These are phyloP conservation scores for Meandrusa payeni DNA, from an alignment of 2,888 invertebrate genomes.

Conservation along the genomic window DNA sequence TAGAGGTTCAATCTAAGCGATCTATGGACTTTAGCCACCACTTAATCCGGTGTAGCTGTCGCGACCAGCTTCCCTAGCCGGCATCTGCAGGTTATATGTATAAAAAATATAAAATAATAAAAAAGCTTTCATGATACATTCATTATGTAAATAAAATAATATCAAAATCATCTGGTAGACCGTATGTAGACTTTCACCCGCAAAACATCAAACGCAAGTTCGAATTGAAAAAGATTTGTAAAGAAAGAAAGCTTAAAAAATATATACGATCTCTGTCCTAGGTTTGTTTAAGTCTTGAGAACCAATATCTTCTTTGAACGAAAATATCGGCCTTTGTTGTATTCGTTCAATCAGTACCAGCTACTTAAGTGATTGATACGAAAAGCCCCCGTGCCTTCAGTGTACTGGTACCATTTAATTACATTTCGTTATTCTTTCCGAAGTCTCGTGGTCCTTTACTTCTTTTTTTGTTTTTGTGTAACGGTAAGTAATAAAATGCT, in stretches of 20 bases:
- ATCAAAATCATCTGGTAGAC: no score
- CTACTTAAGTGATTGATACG: conserved; percentile 75
- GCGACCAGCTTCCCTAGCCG: no score
- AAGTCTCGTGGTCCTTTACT: conserved; percentile 15
- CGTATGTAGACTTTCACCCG: no score
- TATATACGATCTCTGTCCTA: conserved; percentile 19
- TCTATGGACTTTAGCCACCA: no score
- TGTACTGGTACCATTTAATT: conserved; percentile 58
- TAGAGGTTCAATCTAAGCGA: no score
- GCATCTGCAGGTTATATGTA: no score
- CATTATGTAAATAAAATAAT: no score
- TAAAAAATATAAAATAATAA: no score
- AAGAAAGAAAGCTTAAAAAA: conserved; percentile 30
- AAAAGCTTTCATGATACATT: no score
- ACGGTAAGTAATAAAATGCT: conserved; percentile 13
- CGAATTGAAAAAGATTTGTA: no score
- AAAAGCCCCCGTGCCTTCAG: conserved; percentile 58
- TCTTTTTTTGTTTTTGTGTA: conserved; percentile 14
- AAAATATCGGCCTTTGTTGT: conserved; percentile 40
- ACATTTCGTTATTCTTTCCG: conserved; percentile 21
- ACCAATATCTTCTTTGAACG: conserved; percentile 20
- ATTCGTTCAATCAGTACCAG: conserved; percentile 75
- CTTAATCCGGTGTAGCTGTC: no score
- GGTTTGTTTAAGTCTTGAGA: conserved; percentile 25
- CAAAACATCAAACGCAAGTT: no score